Base-by-base conservation (phyloP, 1,140 invertebrate species). In the Calliopsis andreniformis region DNA sequence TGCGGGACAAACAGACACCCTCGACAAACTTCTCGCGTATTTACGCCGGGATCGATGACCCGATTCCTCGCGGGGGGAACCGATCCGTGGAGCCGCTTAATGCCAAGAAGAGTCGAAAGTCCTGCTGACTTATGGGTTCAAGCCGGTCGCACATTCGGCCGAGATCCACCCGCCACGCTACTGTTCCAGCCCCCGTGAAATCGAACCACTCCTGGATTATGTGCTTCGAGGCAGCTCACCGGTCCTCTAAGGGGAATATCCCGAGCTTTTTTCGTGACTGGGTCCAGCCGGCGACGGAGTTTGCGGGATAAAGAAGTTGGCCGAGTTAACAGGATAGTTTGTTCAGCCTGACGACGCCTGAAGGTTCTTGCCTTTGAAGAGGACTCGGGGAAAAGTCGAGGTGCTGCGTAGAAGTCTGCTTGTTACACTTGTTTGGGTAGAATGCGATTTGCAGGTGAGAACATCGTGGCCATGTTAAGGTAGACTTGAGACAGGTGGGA, bases 41-140 rank as follows among this genome's bases (percentile, higher is more conserved):
- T 78, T 80, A 78, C 56, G 68, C 35, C 42, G 35, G 39, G 51
- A 80, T 80, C 78, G 78, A 80, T 80, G 78, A 78, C 78, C 78
- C 61, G 59, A 78, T 80, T 80, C 67, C 25, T 16, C 14, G 8
- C 10, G 2, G 23, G 16, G 47, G 39, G 45, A 55, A 61, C 71
- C 61, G 66, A 70, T 77, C 42, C 39, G 39, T 18, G 63, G 43
- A n/a, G 25, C 47, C 35, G 64, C 32, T 30, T 28, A 55, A 42
- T 14, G 51, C 51, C 64, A 20, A 10, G 45, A 20, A 51, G 25
- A 51, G 28, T 23, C 47, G 45, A 66, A 53, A 66, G 30, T 53
- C 47, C 63, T 14, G 30, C n/a, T 66, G 63, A 53, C 47, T 66
- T 53, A 66, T 53, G 63, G 45, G 45, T 63, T 63, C 61, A 16